Conservation (phyloP, 2,888 invertebrate species). For the Drosophila vallismaia region DNA sequence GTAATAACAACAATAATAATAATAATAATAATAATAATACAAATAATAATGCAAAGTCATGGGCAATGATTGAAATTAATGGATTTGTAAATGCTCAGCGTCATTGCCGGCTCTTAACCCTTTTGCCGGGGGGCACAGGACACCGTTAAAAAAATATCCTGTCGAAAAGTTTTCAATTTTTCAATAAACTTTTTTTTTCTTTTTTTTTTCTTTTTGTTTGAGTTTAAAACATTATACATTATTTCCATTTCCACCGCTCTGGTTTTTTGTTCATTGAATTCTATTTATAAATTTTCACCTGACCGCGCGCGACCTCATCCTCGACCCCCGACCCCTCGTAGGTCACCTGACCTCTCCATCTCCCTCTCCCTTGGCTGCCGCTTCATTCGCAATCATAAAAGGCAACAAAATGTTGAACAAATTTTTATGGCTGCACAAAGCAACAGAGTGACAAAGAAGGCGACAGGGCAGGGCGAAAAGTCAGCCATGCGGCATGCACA, state of each 20-base stretch:
- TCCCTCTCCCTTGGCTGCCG: not conserved
- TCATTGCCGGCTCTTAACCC: slow-evolving; percentile 54
- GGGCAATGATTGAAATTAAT: slow-evolving; percentile 83
- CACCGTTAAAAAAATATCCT: not conserved
- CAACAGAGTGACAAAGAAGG: slow-evolving; percentile 31
- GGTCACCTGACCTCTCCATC: slow-evolving; percentile 4
- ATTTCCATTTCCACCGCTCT: slow-evolving; percentile 22
- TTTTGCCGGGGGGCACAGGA: slow-evolving; percentile 12
- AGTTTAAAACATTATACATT: slow-evolving; percentile 20
- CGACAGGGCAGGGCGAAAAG: slow-evolving; percentile 24
- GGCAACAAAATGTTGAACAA: slow-evolving; percentile 54
- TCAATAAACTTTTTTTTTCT: slow-evolving; percentile 1
- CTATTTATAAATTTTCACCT: slow-evolving; percentile 46
- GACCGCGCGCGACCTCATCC: not conserved
- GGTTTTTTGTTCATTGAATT: slow-evolving; percentile 44
- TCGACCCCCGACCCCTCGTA: not conserved
- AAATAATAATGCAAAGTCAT: slow-evolving; percentile 79
- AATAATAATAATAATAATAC: slow-evolving; percentile 61
- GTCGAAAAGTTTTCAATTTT: not conserved
- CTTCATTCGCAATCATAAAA: slow-evolving; percentile 44
- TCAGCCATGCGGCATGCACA: slow-evolving; percentile 22
- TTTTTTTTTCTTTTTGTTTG: too few species aligned
- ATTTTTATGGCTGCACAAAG: slow-evolving; percentile 54
- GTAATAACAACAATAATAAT: slow-evolving; percentile 51
- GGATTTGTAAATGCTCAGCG: slow-evolving; percentile 76